Conservation (phyloP, 1,140 invertebrate genomes). For the Bombus confusus region DNA sequence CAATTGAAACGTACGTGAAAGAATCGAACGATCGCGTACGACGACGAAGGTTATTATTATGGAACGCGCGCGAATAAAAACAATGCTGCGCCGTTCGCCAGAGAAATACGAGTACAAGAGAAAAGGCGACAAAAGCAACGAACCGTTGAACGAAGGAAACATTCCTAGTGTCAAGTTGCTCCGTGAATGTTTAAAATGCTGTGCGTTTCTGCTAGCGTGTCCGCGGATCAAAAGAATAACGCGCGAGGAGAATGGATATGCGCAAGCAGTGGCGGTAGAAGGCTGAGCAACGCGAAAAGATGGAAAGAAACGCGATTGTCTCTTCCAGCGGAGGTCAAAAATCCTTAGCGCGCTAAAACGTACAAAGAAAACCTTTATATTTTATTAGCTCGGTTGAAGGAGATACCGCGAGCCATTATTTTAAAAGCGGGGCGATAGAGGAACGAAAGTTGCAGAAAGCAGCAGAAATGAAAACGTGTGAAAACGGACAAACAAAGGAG, state of each 20-base stretch:
- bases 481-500: not conserved
- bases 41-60: not conserved
- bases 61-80: not conserved
- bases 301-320: conserved; percentile 24
- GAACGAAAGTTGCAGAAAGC: not conserved
- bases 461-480: not conserved
- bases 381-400: conserved; percentile 8
- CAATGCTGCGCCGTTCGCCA: too few species aligned
- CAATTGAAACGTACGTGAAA: too few species aligned
- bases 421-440: not conserved
- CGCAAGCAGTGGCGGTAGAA: not conserved
- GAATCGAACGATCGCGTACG: too few species aligned
- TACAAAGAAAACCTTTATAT: conserved; percentile 11
- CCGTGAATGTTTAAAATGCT: too few species aligned
- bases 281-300: not conserved
- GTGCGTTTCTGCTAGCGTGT: not conserved
- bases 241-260: not conserved
- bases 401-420: not conserved
- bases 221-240: not conserved
- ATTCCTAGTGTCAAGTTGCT: not conserved
- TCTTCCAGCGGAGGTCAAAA: not conserved
- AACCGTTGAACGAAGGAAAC: not conserved
- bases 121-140: not conserved
- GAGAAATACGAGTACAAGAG: not conserved
- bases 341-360: not conserved